A percentile compares a stretch with the other conserved stretches of the same genome.
Conservation (phyloP, 2,797 vertebrate species). For the Anas georgica region DNA sequence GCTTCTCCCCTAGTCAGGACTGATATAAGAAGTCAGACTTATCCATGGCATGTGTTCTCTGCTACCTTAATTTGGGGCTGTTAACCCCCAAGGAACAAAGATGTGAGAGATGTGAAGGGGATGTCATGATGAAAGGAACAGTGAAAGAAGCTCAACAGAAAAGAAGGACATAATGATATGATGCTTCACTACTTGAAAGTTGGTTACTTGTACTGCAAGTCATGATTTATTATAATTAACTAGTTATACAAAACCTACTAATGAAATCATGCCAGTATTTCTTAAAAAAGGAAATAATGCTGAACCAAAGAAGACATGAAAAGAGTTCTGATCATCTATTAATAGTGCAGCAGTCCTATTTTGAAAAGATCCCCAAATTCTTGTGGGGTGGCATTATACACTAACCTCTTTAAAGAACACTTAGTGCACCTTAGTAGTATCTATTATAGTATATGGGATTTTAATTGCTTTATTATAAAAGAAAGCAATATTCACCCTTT, state of each 20-base stretch:
- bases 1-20: background rate
- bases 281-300: background rate
- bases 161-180: background rate
- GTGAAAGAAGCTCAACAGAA: background rate
- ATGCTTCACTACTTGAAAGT: background rate
- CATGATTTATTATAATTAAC: background rate
- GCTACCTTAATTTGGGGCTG: accelerated
- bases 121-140: background rate
- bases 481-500: slow-evolving; percentile 66
- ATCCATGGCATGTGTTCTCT: background rate
- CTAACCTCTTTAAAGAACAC: slow-evolving; percentile 60
- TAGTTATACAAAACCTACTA: background rate
- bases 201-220: background rate
- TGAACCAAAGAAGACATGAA: background rate
- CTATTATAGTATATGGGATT: slow-evolving; percentile 42
- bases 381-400: slow-evolving; percentile 31
- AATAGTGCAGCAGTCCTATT: slow-evolving; percentile 26
- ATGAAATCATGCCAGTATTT: slow-evolving; percentile 16
- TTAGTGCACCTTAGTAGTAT: slow-evolving; percentile 26
- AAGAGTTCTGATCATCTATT: slow-evolving; percentile 24
- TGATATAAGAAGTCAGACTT: background rate
- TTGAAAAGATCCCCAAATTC: slow-evolving; percentile 54
- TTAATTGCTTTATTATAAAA: slow-evolving; percentile 73
- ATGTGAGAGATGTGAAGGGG: background rate
- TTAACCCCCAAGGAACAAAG: background rate